These are phyloP conservation scores for Sinocyclocheilus grahami DNA, from an alignment of 2,113 vertebrate species.

Conservation along the genomic window DNA sequence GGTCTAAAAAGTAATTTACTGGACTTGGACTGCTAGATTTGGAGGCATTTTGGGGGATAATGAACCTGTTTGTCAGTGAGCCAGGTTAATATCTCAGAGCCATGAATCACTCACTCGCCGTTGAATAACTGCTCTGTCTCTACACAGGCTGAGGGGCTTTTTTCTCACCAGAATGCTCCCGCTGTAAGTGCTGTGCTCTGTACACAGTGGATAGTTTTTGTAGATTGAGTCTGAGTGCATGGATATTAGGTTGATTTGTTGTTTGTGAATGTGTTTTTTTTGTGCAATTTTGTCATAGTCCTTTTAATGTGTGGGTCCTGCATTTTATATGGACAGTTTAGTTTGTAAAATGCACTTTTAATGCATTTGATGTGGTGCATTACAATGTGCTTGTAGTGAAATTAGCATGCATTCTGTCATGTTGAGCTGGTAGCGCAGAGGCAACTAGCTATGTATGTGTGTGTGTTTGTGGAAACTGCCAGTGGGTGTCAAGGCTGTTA, in stretches of 20 bases:
- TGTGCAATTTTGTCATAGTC: background rate
- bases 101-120: background rate
- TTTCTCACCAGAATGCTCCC: constrained; percentile 43
- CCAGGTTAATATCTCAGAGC: constrained; percentile 20
- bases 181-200: constrained; percentile 48
- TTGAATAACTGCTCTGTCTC: constrained; percentile 51
- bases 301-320: background rate
- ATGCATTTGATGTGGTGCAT: constrained; percentile 11
- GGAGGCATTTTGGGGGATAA: constrained; percentile 8
- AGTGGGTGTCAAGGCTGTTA: constrained; percentile 16
- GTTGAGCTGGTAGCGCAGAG: constrained; percentile 15
- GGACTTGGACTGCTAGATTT: constrained; percentile 15
- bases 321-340: background rate
- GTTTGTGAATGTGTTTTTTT: background rate
- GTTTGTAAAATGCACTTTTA: background rate
- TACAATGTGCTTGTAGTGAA: constrained; percentile 1
- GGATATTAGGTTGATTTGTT: background rate
- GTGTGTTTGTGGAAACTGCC: constrained; percentile 30
- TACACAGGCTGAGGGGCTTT: constrained; percentile 41
- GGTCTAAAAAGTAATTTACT: background rate
- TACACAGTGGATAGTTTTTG: constrained; percentile 27
- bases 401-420: constrained; percentile 10
- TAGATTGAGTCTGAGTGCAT: constrained; percentile 4
- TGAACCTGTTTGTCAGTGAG: constrained; percentile 43
- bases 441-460: background rate